phyloP scores from a whole-genome alignment of 2,888 invertebrate species.

The Calephelis perditalis region DNA sequence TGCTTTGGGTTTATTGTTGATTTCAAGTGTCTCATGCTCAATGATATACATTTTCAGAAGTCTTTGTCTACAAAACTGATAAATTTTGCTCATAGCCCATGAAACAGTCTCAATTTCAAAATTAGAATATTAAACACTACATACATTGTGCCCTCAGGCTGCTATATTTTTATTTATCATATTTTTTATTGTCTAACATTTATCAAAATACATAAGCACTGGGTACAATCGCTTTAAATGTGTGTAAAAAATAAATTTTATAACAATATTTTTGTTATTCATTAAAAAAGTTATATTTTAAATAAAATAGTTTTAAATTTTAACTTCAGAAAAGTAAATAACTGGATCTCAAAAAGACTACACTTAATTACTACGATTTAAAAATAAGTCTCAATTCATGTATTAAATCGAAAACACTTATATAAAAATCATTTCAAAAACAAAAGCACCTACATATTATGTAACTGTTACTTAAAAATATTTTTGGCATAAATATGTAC shows the following conservation, averaged over 20 bases:
- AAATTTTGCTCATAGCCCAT: too few species aligned
- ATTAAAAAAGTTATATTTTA: not conserved
- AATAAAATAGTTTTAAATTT: not conserved
- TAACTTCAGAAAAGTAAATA: not conserved
- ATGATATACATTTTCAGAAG: too few species aligned
- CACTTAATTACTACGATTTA: not conserved
- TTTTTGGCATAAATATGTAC: not conserved
- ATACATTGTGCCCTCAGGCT: not conserved
- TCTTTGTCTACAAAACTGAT: too few species aligned
- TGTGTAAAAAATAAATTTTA: constrained; percentile 1
- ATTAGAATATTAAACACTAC: too few species aligned
- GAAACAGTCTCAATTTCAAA: too few species aligned
- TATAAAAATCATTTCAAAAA: constrained; percentile 1
- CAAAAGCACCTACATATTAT: not conserved
- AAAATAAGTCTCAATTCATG: not conserved
- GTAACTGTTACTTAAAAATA: not conserved
- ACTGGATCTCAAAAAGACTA: constrained; percentile 1
- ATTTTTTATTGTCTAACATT: constrained; percentile 1
- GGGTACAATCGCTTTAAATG: not conserved
- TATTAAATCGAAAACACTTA: not conserved
- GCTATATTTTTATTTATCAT: too few species aligned
- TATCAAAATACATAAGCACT: too few species aligned
- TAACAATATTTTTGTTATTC: too few species aligned
- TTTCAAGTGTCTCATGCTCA: too few species aligned
- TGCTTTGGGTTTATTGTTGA: too few species aligned